A percentile compares a stretch with the other conserved stretches of the same genome.
Evolutionary conservation across 1,140 invertebrate genomes (phyloP).

Genomic region (Meloidogyne exigua): DNA sequence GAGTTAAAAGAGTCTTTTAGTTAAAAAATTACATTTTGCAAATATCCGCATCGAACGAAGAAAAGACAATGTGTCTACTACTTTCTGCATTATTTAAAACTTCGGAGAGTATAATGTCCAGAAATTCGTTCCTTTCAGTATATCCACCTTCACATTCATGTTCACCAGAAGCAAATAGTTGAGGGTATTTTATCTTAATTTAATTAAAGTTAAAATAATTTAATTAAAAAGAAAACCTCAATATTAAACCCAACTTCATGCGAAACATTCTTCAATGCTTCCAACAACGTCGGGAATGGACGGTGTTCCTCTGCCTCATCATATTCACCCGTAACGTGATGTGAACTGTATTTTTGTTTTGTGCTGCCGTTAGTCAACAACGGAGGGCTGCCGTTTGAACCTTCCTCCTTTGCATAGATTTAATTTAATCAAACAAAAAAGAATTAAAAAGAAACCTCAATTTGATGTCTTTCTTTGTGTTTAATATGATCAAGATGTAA

Average conservation of each 20-base stretch:
- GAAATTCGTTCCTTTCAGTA: slow-evolving; percentile 52
- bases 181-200: slow-evolving; percentile 12
- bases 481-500: slow-evolving; percentile 31
- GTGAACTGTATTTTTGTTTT: slow-evolving; percentile 14
- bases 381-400: background rate
- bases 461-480: background rate
- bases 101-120: slow-evolving; percentile 59
- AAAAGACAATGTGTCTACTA: slow-evolving; percentile 60
- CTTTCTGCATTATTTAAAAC: slow-evolving; percentile 53
- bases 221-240: slow-evolving; percentile 44
- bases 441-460: slow-evolving; percentile 17
- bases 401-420: slow-evolving; percentile 1
- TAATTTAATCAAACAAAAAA: background rate
- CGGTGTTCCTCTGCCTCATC: slow-evolving; percentile 47
- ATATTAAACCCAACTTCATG: slow-evolving; percentile 52
- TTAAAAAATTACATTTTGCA: slow-evolving; percentile 59
- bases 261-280: slow-evolving; percentile 42
- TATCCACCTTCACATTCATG: slow-evolving; percentile 45
- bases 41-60: slow-evolving; percentile 63
- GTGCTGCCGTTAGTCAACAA: background rate
- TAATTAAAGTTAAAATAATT: background rate
- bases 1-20: background rate
- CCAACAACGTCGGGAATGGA: slow-evolving; percentile 49
- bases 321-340: slow-evolving; percentile 34
- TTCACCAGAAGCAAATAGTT: slow-evolving; percentile 26